Base-by-base conservation (phyloP, 2,113 vertebrate genomes). In the Tachycineta bicolor region DNA sequence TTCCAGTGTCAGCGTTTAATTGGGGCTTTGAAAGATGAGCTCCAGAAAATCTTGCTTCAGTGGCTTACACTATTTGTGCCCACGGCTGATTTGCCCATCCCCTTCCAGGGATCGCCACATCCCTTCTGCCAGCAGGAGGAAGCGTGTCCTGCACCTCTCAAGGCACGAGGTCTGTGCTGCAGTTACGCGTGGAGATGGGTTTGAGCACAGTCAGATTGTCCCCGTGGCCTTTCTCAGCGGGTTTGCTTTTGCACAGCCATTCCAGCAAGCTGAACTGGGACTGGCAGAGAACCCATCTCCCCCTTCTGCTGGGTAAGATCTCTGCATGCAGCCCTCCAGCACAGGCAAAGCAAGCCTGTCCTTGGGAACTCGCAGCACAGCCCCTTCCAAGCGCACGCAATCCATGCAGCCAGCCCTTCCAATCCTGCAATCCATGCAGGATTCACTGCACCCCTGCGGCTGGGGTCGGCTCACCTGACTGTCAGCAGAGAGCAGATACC, bases 21-120 rank as follows among this genome's bases (percentile, higher is more conserved):
- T 49, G 73, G 77, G 80, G 49, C 91, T 94, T 60, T 70, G 76
- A 71, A 83, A 71, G 90, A 87, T 41, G 90, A 94, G 65, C 78
- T 87, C 62, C 83, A 67, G 83, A 49, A 94, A 86, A 86, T 55
- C 92, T 69, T 31, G 47, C 88, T 69, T 87, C 67, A 17, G 34
- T 63, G 56, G 25, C 34, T 91, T 60, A 25, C 16, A 7, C 55
- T 83, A 1, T 58, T 63, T 0, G 1, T 83, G 78, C 67, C 65
- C 55, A 3, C 0, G 44, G 70, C 53, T 64, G 63, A 44, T 84
- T 70, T 67, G 47, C 69, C 74, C 69, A 28, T 63, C 11, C 22
- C 47, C 39, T 63, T 71, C 44, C 29, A 75, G 60, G 56, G 52
- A 31, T 33, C 0, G 0, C 46, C 1, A 1, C 37, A 29, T 75